Base-by-base conservation (phyloP, 1,140 invertebrate genomes). In the Homalodisca vitripennis region DNA sequence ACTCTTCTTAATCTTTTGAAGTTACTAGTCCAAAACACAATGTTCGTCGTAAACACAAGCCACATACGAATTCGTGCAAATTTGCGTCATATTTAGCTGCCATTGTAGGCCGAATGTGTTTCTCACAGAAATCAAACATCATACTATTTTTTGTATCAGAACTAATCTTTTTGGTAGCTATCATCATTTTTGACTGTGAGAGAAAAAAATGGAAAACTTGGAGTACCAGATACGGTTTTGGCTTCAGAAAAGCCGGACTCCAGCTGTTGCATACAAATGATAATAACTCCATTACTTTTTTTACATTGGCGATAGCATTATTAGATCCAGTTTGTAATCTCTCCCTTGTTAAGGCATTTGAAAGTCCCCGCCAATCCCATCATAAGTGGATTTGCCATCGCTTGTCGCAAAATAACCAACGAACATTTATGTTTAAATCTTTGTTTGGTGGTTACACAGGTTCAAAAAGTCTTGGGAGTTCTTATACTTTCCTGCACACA, bases 381-480 rank as follows among this genome's bases (percentile, higher is more conserved):
- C n/a, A n/a, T n/a, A n/a, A n/a, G n/a, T n/a, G n/a, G n/a, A n/a
- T n/a, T n/a, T n/a, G n/a, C n/a, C n/a, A n/a, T n/a, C n/a, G 48
- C 69, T 68, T 30, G 77, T 79, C 27, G 76, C 75, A 72, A 72
- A 75, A 66, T 77, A n/a, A 68, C 74, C 66, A 77, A 77, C 79
- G 63, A 77, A 74, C 3, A 71, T 75, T 32, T 70, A 32, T 14
- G 79, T 66, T n/a, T 53, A 67, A 34, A 78, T 78, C 70, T 78
- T 72, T 32, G 73, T 48, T 68, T 74, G 27, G 64, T 76, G 75
- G 41, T 72, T 32, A 29, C 73, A 72, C 10, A 79, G 70, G 66
- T 79, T 78, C 2, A 68, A 26, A 64, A 80, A 74, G 55, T 75
- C 79, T 53, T 77, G 73, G 12, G 48, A 60, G 73, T 78, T 80